phyloP scores from a whole-genome alignment of 2,888 invertebrate species.

The Hypsopygia costalis region DNA sequence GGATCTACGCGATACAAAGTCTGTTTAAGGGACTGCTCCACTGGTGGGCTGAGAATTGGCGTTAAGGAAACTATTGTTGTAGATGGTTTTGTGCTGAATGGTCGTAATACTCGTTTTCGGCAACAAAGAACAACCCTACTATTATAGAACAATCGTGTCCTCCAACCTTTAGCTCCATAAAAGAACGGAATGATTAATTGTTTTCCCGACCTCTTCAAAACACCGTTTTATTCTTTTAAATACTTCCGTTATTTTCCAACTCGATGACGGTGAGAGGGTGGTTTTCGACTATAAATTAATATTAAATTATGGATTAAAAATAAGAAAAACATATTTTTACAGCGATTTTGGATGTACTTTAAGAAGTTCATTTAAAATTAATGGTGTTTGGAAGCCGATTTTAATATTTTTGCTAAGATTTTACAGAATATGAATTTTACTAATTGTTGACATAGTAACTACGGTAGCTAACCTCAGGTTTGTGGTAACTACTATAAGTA shows the following conservation, averaged over 20 bases:
- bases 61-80: conserved; percentile 39
- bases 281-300: conserved; percentile 72
- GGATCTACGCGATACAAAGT: conserved; percentile 12
- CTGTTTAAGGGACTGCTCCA: conserved; percentile 31
- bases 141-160: conserved; percentile 70
- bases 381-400: conserved; percentile 1
- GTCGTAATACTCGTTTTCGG: conserved; percentile 41
- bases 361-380: conserved; percentile 1
- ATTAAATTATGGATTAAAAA: conserved; percentile 64
- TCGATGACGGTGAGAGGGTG: conserved; percentile 69
- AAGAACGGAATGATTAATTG: conserved; percentile 76
- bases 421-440: too few species aligned
- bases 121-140: conserved; percentile 64
- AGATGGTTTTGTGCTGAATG: conserved; percentile 26
- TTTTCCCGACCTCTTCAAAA: conserved; percentile 77
- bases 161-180: conserved; percentile 72
- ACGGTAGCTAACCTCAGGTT: too few species aligned
- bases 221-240: conserved; percentile 75
- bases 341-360: conserved; percentile 22
- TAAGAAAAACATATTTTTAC: conserved; percentile 45
- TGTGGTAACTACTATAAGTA: too few species aligned
- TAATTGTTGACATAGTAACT: too few species aligned
- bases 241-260: conserved; percentile 78
- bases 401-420: neutral
- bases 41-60: conserved; percentile 31